Evolutionary conservation across 2,888 invertebrate genomes (phyloP), one percentile per base, ranked within the genome.

Genomic region (Myopa tessellatipennis): DNA sequence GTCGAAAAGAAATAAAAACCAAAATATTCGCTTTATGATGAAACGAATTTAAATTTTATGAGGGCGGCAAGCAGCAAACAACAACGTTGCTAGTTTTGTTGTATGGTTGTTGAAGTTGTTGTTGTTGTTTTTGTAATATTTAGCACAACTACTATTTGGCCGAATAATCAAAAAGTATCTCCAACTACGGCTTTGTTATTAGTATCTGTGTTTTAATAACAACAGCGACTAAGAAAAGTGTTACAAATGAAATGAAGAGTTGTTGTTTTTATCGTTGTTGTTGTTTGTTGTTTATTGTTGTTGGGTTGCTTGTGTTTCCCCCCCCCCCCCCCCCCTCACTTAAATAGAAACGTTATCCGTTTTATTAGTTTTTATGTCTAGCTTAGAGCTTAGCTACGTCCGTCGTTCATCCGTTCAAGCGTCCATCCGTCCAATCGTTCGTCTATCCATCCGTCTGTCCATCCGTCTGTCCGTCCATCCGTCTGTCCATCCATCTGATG

Each of bases 211-310:
- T 6, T 58, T 16, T 16, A 71, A 58, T 34, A 58, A 12, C 45
- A 58, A 50, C 71, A 8, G 65, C 65, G 16, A 65, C 36, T 36
- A 26, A 75, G 45, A 65, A 63, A 72, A 77, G 71, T 74, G 71
- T 71, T 77, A 79, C 77, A 77, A 79, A 77, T 74, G 74, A 79
- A 79, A 79, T 77, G 26, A 74, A 77, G 45, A 73, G 74, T 71
- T 73, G 14, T 71, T 38, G 73, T 38, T 67, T 50, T n/a, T 16
- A 70, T 26, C 52, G 58, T 60, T 61, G 40, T 52, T 40, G 61
- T 73, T 73, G 45, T 60, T 26, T 65, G 65, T 77, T 18, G 70
- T 45, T 14, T 72, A 61, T 36, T 45, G 61, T 60, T 79, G 50
- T 58, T 69, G 72, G 55, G 52, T 79, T 45, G 16, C 12, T 74